Evolutionary conservation across 2,113 vertebrate species (phyloP), one percentile per base, ranked within the genome.

Genomic region (Vidua chalybeata): DNA sequence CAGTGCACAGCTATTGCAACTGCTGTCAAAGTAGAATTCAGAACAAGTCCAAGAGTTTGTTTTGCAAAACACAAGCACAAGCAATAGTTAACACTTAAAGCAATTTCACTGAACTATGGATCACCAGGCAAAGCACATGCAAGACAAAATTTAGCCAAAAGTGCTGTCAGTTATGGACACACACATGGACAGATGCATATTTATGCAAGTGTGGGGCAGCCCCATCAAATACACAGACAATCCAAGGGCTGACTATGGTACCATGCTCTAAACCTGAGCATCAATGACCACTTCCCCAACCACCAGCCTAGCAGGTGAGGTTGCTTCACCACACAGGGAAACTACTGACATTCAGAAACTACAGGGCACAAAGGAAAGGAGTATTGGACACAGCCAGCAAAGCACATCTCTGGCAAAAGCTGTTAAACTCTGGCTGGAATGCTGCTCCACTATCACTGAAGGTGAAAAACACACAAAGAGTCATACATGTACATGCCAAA

Each of bases 1-100:
- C 66, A 89, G 67, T 46, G 79, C 75, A 90, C 31, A 88, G 67
- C 78, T 80, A 67, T 85, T 83, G 76, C 84, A 78, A 86, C 31
- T 81, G 41, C 64, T 67, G 80, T 90, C 90, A 72, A 72, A 96
- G 79, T 22, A 94, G 26, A 54, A 93, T 81, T 93, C 92, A 8
- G 49, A 92, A 55, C 67, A 54, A 85, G 68, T 72, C 79, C 45
- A 67, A 83, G 67, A 20, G 4, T 52, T 90, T 75, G 72, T 61
- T 84, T 95, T 89, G 79, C 76, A 81, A 74, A 93, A 94, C 79
- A 77, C 1, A 2, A 86, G 51, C 13, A 15, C 39, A 9, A 87
- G 31, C 30, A 73, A 59, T 19, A 46, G 51, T 84, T 62, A 73
- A 66, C 48, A 71, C 67, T 94, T 64, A 43, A 4, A 74, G 68